These are phyloP conservation scores for Napeogenes sylphis DNA, from an alignment of 2,888 invertebrate species.

Conservation along the genomic window DNA sequence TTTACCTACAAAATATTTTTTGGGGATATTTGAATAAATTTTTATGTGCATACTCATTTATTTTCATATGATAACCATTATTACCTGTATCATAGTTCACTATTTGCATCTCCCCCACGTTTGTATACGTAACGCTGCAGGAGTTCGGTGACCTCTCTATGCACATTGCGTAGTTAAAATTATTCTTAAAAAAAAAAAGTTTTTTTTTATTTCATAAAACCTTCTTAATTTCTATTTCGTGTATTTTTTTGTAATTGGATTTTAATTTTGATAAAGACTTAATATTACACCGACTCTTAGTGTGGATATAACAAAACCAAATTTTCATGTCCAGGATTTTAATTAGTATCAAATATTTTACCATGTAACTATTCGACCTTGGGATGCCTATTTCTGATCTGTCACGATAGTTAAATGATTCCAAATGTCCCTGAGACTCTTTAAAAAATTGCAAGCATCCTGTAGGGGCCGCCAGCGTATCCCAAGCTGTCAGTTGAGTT, in stretches of 20 bases:
- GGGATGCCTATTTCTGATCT: constrained; percentile 74
- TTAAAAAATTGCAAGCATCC: constrained; percentile 83
- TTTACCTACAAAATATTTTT: too few relatives aligned
- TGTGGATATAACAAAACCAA: too few relatives aligned
- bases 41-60: too few relatives aligned
- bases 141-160: constrained; percentile 78
- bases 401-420: constrained; percentile 84
- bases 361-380: constrained; percentile 79
- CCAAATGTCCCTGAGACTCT: constrained; percentile 77
- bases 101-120: constrained; percentile 79
- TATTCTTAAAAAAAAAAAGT: constrained; percentile 78
- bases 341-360: constrained; percentile 44
- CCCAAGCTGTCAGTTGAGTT: constrained; percentile 58
- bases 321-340: too few relatives aligned
- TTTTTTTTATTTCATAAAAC: too few relatives aligned
- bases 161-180: constrained; percentile 87
- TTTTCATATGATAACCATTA: too few relatives aligned
- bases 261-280: too few relatives aligned
- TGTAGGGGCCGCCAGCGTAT: constrained; percentile 66
- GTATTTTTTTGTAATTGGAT: neutral
- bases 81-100: constrained; percentile 81
- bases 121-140: constrained; percentile 82
- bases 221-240: neutral
- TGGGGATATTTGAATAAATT: too few relatives aligned
- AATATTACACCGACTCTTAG: too few relatives aligned